Base-by-base conservation (phyloP, 2,113 vertebrate genomes). In the Corydoras sp. region DNA sequence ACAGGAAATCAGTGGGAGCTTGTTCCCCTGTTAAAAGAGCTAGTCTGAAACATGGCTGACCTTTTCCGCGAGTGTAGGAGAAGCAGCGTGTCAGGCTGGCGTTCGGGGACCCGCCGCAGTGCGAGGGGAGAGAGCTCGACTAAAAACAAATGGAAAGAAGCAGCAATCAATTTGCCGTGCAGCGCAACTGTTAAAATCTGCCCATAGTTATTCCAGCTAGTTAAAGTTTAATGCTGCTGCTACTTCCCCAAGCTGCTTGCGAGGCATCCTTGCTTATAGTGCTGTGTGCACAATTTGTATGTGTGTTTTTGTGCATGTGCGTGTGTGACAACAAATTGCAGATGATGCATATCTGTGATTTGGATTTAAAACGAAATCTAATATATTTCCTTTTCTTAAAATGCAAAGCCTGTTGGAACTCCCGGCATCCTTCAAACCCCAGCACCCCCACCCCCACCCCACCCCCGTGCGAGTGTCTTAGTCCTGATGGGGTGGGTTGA, bases 161-260 rank as follows among this genome's bases (percentile, higher is more conserved):
- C 68, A 77, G 68, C 73, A 60, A 78, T 81, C 76, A 77, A 76
- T 76, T 77, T 79, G 64, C 68, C 65, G 74, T 76, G 65, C 72
- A 35, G 50, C 48, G 66, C 81, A 71, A 72, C 70, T 67, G 75
- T 76, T 80, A 75, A 81, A 74, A 73, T 76, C 53, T 69, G 76
- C 77, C 79, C 76, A 72, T 79, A 75, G 76, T 81, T 79, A 79
- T 75, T 81, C 79, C 71, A 69, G 69, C 68, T 78, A 71, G 79
- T 83, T 83, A 81, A 81, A 81, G 68, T 78, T 83, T 83, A 81
- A 83, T 78, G 71, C 73, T 67, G 69, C 74, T 64, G 63, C 69
- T 61, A 58, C 69, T 56, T 80, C 76, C 73, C 72, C 55, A 60
- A n/a, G 62, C 63, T 72, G 72, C 75, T 62, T 65, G 61, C 60